A percentile compares a stretch with the other conserved stretches of the same genome.
Conservation (phyloP, 2,888 invertebrate genomes). For the Phyto melanocephala region DNA sequence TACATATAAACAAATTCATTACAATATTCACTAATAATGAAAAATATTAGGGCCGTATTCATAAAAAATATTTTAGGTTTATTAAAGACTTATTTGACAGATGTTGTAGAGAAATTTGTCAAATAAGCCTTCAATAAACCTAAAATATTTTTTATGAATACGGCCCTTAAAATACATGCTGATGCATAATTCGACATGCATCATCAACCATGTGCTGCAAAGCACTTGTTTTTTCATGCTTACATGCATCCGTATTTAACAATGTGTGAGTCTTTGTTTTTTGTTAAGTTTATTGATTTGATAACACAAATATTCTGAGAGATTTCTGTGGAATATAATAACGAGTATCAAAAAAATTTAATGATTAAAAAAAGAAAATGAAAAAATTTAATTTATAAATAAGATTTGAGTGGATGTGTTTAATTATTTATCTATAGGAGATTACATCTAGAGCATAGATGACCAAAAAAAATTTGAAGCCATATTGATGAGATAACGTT, state of each 20-base stretch:
- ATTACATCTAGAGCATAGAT: too few relatives aligned
- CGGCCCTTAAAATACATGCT: background rate
- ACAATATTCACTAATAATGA: background rate
- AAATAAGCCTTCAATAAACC: too few relatives aligned
- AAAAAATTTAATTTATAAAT: too few relatives aligned
- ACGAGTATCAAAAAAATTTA: background rate
- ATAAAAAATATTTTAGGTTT: too few relatives aligned
- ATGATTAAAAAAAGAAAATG: background rate
- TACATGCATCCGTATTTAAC: background rate
- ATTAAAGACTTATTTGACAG: too few relatives aligned
- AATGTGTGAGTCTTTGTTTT: background rate
- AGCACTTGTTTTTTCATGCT: background rate
- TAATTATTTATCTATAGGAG: too few relatives aligned
- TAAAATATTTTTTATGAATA: too few relatives aligned
- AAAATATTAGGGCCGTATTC: too few relatives aligned
- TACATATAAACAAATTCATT: constrained; percentile 20
- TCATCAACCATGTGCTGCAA: constrained; percentile 6
- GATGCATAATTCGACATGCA: constrained; percentile 10
- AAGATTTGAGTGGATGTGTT: too few relatives aligned
- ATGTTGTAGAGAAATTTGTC: too few relatives aligned
- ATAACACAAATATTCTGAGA: background rate
- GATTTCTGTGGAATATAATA: background rate
- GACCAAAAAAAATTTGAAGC: too few relatives aligned
- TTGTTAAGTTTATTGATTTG: background rate
- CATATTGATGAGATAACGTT: too few relatives aligned